Base-by-base conservation (phyloP, 2,113 vertebrate genomes). In the Spilogale gracilis region DNA sequence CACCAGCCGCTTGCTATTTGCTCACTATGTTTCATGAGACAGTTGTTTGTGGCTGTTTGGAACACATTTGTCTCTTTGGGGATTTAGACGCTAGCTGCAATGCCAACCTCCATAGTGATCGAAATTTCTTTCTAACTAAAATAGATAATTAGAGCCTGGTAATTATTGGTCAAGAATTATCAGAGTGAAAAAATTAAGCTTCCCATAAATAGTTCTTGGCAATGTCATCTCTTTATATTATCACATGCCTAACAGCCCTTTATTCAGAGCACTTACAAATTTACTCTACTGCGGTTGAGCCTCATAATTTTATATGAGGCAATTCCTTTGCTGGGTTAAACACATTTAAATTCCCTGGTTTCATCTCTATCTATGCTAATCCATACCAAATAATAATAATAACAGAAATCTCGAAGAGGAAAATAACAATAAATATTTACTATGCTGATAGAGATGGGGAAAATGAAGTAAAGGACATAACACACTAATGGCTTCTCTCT, bases 161-260 rank as follows among this genome's bases (percentile, higher is more conserved):
- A 99, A 99, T 99, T 99, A 99, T 99, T 99, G 98, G 99, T 99
- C 99, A 99, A 99, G 99, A 99, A 98, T 99, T 99, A 99, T 99
- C 99, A 99, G 99, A 99, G 98, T 99, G 98, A 99, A 99, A 99
- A 99, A 98, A 99, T 98, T 98, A 98, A 99, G 97, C 98, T 98
- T 96, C 98, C 98, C 98, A 98, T 98, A 99, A 99, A 98, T 98
- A 99, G 98, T 98, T 98, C 98, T 99, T 99, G 98, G 99, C 98
- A 99, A 98, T 98, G 98, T 97, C 98, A 98, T 98, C 98, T 98
- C 98, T 99, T 98, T 98, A 98, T 97, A 98, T 98, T 96, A 98
- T 98, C 97, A 97, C 98, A 98, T 98, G 98, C 98, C 97, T 98
- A 98, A 98, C 96, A 98, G 97, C 98, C 96, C 97, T 99, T 97